Evolutionary conservation across 2,888 invertebrate genomes (phyloP).

Genomic region (Lamellibrachia satsuma): DNA sequence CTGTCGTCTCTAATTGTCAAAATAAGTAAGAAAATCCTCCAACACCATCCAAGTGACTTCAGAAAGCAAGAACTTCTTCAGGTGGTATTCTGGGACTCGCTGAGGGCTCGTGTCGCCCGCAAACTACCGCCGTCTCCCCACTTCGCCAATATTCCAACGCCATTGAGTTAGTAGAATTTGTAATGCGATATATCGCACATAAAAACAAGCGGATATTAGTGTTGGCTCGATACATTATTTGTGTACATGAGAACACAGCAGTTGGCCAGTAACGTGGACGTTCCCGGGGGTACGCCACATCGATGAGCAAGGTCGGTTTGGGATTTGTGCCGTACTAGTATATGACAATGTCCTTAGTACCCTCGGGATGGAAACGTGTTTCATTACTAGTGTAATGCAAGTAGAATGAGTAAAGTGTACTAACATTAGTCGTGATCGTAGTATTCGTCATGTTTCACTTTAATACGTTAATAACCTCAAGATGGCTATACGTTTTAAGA

Average conservation of each 20-base stretch:
- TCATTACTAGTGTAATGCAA: neutral
- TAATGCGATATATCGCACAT: neutral
- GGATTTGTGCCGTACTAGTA: no score
- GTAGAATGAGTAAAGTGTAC: neutral
- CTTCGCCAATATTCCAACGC: neutral
- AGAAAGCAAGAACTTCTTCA: neutral
- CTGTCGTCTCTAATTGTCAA: neutral
- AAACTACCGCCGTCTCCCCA: neutral
- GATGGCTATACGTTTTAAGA: neutral
- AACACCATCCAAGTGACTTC: neutral
- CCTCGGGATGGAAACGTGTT: neutral
- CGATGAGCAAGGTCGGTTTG: neutral
- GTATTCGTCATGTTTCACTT: neutral
- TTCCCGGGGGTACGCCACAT: neutral
- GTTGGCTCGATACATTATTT: neutral
- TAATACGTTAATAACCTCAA: no score
- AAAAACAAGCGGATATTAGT: neutral
- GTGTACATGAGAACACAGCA: neutral
- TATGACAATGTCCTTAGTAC: neutral
- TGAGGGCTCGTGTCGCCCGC: neutral
- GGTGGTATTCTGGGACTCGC: neutral
- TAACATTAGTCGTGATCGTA: neutral
- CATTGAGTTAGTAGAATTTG: neutral
- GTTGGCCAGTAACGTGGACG: neutral
- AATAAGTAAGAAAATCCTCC: neutral